Conservation (phyloP, 1,140 invertebrate genomes). For the Zaprionus inermis region DNA sequence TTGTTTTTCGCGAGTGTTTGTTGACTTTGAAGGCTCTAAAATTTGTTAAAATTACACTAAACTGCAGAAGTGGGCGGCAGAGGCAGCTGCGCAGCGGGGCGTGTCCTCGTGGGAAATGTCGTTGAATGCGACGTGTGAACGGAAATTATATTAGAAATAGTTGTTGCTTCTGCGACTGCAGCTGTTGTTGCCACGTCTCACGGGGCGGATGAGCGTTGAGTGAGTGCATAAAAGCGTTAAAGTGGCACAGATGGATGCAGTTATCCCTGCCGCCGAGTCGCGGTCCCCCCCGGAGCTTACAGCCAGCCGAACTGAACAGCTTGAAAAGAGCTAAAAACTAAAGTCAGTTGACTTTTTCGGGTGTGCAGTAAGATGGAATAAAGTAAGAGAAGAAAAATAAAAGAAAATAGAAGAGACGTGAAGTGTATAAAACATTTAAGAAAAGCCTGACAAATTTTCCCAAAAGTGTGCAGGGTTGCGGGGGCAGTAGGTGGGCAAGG, state of each 20-base stretch:
- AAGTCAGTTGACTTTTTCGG: conserved; percentile 7
- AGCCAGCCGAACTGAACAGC: neutral
- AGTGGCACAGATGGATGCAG: conserved; percentile 22
- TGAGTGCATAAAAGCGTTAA: conserved; percentile 40
- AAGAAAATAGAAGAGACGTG: neutral
- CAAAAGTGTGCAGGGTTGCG: neutral
- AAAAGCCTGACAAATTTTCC: conserved; percentile 6
- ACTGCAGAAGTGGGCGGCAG: conserved; percentile 36
- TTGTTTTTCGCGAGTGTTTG: conserved; percentile 11
- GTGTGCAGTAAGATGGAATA: neutral
- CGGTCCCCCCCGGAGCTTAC: neutral
- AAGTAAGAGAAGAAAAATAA: neutral
- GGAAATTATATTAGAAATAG: conserved; percentile 53
- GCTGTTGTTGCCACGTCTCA: conserved; percentile 16
- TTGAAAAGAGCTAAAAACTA: conserved; percentile 9
- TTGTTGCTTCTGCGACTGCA: neutral
- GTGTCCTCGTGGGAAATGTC: conserved; percentile 21
- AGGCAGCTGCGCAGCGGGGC: neutral
- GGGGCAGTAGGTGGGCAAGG: too few relatives aligned
- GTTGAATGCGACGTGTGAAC: conserved; percentile 26
- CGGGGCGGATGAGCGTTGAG: conserved; percentile 35
- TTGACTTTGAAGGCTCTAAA: conserved; percentile 41
- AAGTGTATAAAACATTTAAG: too few relatives aligned
- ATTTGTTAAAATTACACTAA: conserved; percentile 52
- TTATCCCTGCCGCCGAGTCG: neutral